Base-by-base conservation (phyloP, 2,888 invertebrate species). In the Microplitis deprimator region DNA sequence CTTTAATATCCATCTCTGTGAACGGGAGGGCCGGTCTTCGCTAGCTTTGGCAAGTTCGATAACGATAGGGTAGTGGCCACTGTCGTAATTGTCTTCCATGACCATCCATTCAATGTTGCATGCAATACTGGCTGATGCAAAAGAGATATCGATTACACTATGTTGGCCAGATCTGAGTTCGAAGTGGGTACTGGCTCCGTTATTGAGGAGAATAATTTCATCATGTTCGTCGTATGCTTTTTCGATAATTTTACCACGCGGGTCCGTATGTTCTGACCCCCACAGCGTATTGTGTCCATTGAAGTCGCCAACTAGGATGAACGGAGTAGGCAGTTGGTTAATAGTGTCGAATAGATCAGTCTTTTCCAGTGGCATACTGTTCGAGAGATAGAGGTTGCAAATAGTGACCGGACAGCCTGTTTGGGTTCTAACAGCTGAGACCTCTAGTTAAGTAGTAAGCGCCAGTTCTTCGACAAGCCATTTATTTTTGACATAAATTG, bases 401-500 rank as follows among this genome's bases (percentile, higher is more conserved):
- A 41, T 41, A 41, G 41, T 41, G 41, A 41, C 7, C 10, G 0
- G 10, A 5, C 10, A 10, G 10, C 2, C 41, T 41, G 41, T 0
- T 41, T 10, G 8, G 8, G 10, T 8, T 41, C 10, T 7, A 7
- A 41, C 41, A 10, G 41, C 41, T 41, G 41, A 8, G 7, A 10
- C 6, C 10, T 41, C 41, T 41, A 41, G 41, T 8, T 6, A 10
- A 8, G 7, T 41, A 10, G 7, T 10, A 41, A 41, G 41, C 1
- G 6, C 8, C 8, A 41, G 7, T 10, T 6, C 10, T 41, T 41
- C 10, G 2, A 10, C 2, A 10, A 3, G 7, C 4, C 7, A 41
- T 41, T 41, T 10, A 10, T 41, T 10, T 10, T 76, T 78, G 5
- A 79, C 65, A 16, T 72, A 77, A 61, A 77, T 81, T 20, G 79